A percentile compares a stretch with the other conserved stretches of the same genome.
These are phyloP conservation scores for Lithophane leautieri DNA, from an alignment of 2,888 invertebrate species.

Conservation along the genomic window DNA sequence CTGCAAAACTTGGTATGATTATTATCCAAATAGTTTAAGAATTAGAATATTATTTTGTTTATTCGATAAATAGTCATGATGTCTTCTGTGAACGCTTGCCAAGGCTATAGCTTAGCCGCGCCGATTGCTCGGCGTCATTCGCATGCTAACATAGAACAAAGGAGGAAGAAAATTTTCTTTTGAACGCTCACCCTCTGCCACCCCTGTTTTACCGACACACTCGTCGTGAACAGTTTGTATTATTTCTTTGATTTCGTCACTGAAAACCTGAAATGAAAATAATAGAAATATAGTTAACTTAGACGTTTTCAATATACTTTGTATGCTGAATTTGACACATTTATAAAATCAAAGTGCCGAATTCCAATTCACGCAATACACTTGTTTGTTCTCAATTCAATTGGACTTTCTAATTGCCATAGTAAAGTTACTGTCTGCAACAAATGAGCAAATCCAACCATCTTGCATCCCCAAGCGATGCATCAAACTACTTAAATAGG, in stretches of 20 bases:
- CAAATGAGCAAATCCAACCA: conserved; percentile 11
- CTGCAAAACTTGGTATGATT: background rate
- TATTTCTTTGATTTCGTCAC: conserved; percentile 89
- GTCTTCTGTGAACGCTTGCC: conserved; percentile 40
- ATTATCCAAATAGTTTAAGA: background rate
- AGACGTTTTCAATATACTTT: conserved; percentile 38
- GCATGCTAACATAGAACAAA: conserved; percentile 84
- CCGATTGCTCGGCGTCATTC: conserved; percentile 82
- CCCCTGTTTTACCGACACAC: conserved; percentile 87
- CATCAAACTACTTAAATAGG: conserved; percentile 43
- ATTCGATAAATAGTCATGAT: conserved; percentile 18
- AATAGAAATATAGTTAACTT: conserved; percentile 72
- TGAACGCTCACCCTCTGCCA: conserved; percentile 86
- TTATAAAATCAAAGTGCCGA: background rate
- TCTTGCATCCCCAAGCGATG: conserved; percentile 37
- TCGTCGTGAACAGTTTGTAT: conserved; percentile 87
- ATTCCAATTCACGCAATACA: conserved; percentile 2
- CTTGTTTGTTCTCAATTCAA: background rate
- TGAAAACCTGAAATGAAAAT: conserved; percentile 80
- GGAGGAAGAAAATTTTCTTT: conserved; percentile 83
- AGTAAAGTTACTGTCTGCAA: background rate
- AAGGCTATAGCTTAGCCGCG: conserved; percentile 74
- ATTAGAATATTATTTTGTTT: background rate
- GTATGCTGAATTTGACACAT: conserved; percentile 38
- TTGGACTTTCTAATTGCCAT: background rate